These are phyloP conservation scores for Microcebus ravelobensis DNA, from an alignment of 2,113 vertebrate species.

Conservation along the genomic window DNA sequence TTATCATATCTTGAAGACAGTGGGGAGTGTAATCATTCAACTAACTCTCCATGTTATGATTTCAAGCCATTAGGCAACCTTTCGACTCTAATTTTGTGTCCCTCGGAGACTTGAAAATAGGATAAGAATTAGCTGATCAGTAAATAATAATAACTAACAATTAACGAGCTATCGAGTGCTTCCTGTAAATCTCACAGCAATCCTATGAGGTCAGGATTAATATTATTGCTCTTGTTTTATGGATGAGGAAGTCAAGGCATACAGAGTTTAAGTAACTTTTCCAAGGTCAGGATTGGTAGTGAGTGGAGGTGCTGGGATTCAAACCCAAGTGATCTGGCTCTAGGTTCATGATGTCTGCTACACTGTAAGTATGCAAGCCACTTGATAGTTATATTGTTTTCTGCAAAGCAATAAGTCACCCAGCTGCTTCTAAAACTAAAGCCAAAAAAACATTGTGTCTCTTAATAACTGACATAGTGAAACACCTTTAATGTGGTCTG, in stretches of 20 bases:
- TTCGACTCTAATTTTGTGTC: not conserved
- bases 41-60: not conserved
- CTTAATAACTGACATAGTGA: not conserved
- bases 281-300: not conserved
- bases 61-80: not conserved
- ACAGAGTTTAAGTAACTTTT: slow-evolving; percentile 42
- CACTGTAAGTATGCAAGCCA: not conserved
- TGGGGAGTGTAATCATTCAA: not conserved
- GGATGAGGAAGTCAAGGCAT: not conserved
- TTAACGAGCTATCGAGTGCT: not conserved
- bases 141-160: not conserved
- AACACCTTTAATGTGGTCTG: not conserved
- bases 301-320: not conserved
- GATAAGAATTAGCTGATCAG: not conserved
- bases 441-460: not conserved
- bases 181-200: slow-evolving; percentile 5
- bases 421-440: slow-evolving; percentile 26
- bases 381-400: not conserved
- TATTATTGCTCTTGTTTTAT: not conserved
- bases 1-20: not conserved
- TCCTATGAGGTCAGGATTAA: not conserved
- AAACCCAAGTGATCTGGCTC: not conserved
- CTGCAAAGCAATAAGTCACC: not conserved
- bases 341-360: not conserved
- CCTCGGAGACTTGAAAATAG: not conserved